A percentile compares a stretch with the other conserved stretches of the same genome.
phyloP scores from a whole-genome alignment of 2,797 vertebrate species.

The Phalanger gymnotis region DNA sequence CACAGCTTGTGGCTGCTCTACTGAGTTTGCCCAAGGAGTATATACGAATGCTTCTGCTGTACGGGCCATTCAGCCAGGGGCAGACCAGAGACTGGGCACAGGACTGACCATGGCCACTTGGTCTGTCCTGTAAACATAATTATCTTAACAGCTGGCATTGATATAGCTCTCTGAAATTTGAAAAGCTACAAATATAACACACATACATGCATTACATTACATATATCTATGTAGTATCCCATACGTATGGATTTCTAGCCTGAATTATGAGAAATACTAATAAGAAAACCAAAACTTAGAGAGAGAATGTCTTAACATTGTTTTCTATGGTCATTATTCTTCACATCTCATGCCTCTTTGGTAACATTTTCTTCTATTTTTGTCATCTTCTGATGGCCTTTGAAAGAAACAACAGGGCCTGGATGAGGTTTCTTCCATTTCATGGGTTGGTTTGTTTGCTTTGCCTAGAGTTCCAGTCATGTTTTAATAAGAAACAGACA shows the following conservation, averaged over 20 bases:
- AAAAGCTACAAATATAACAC: background rate
- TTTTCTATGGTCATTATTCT: background rate
- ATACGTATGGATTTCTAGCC: background rate
- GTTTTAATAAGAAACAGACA: conserved; percentile 44
- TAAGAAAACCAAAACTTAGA: background rate
- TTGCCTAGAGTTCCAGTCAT: background rate
- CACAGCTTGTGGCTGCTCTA: background rate
- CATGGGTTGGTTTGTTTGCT: background rate
- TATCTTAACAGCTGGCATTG: background rate
- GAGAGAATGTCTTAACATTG: background rate
- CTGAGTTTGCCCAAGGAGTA: background rate
- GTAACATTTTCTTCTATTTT: background rate
- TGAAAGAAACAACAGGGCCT: background rate
- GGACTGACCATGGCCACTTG: background rate
- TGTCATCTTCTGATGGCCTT: background rate
- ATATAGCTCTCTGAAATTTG: background rate
- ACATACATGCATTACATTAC: background rate
- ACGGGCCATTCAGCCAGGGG: background rate
- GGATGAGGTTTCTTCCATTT: background rate
- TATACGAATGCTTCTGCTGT: background rate
- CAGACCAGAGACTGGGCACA: background rate
- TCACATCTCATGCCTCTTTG: background rate
- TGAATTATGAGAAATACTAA: background rate
- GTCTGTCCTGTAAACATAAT: background rate
- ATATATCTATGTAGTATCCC: background rate